A percentile compares a stretch with the other conserved stretches of the same genome.
Conservation (phyloP, 2,113 vertebrate genomes). For the Marmota flaviventris region DNA sequence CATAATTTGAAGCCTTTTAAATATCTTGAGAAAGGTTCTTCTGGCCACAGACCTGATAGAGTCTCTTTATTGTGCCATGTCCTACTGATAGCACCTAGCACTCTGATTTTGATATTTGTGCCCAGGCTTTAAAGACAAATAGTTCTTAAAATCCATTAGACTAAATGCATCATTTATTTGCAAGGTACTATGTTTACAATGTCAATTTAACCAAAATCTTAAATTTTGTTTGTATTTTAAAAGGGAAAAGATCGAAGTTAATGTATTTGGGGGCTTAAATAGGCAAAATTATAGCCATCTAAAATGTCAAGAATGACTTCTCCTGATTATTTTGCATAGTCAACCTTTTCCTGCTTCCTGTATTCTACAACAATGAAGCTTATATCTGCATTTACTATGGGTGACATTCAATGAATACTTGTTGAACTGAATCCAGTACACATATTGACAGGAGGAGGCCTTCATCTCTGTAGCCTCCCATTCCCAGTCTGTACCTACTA, state of each 20-base stretch:
- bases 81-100: background rate
- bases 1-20: background rate
- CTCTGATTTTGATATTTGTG: background rate
- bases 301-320: background rate
- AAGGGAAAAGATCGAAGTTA: background rate
- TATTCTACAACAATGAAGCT: background rate
- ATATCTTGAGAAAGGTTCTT: background rate
- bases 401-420: background rate
- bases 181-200: background rate
- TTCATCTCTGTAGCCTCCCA: background rate
- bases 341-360: background rate
- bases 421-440: conserved; percentile 15
- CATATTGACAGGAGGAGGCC: background rate
- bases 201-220: background rate
- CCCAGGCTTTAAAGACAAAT: background rate
- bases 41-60: background rate
- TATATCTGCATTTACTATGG: background rate
- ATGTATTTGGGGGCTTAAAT: background rate
- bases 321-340: background rate
- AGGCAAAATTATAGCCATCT: background rate
- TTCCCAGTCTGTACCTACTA: background rate
- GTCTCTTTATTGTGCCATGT: background rate
- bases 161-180: background rate
- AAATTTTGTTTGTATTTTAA: conserved; percentile 17
- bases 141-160: background rate